Conservation (phyloP, 1,140 invertebrate species). For the Tetranychus cinnabarinus region DNA sequence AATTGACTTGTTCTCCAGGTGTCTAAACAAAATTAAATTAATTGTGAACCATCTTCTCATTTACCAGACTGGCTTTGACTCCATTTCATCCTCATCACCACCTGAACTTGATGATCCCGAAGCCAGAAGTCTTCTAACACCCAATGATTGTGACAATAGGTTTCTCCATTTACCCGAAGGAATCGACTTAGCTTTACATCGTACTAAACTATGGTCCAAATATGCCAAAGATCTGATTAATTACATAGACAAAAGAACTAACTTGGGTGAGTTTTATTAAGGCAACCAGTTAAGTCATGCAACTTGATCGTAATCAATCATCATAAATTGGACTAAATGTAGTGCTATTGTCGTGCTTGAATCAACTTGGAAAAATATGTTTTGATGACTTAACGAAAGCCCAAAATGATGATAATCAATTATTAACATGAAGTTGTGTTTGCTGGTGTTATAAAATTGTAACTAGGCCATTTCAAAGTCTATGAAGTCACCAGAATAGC, state of each 20-base stretch:
- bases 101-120: background rate
- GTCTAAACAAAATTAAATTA: conserved; percentile 9
- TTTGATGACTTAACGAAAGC: no score
- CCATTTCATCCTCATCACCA: background rate
- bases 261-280: conserved; percentile 4
- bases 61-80: background rate
- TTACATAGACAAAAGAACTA: conserved; percentile 28
- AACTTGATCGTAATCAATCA: no score
- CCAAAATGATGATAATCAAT: no score
- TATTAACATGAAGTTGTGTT: no score
- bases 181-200: conserved; percentile 26
- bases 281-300: no score
- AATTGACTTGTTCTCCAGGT: no score
- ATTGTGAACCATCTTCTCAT: conserved; percentile 7
- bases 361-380: no score
- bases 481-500: no score
- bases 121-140: background rate
- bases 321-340: no score
- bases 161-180: conserved; percentile 24
- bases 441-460: no score
- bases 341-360: no score
- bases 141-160: conserved; percentile 15
- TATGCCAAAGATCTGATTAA: conserved; percentile 29
- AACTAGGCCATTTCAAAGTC: no score
- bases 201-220: conserved; percentile 31